Evolutionary conservation across 2,888 invertebrate genomes (phyloP).

Genomic region (Listrodromus nycthemerus): DNA sequence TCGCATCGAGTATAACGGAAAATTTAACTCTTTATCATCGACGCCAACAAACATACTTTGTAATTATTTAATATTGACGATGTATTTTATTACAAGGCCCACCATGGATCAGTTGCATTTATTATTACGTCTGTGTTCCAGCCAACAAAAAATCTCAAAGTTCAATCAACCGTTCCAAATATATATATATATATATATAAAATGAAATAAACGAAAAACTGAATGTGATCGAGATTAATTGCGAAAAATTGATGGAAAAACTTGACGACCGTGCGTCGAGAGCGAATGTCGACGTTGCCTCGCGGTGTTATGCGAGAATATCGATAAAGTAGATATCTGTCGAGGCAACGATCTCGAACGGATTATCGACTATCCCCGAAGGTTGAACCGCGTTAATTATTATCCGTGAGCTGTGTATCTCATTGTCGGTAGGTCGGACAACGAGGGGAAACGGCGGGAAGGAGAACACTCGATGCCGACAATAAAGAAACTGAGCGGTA

Average conservation of each 20-base stretch:
- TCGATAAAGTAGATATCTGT: background rate
- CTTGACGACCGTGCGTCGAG: background rate
- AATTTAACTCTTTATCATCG: background rate
- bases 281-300: background rate
- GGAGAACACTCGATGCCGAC: background rate
- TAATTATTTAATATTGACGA: constrained; percentile 11
- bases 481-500: background rate
- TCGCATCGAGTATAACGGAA: constrained; percentile 5
- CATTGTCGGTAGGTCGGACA: background rate
- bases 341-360: background rate
- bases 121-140: constrained; percentile 12
- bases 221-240: background rate
- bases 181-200: background rate
- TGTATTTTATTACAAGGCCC: constrained; percentile 7
- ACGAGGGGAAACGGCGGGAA: background rate
- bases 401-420: background rate
- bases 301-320: background rate
- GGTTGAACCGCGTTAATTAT: background rate
- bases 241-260: background rate
- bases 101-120: background rate
- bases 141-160: constrained; percentile 20
- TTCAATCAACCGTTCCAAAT: constrained; percentile 9
- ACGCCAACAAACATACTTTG: constrained; percentile 7
- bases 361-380: background rate
- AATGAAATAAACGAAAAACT: constrained; percentile 27